Evolutionary conservation across 2,888 invertebrate genomes (phyloP), one percentile per base, ranked within the genome.

Genomic region (Trachelus iudaicus): DNA sequence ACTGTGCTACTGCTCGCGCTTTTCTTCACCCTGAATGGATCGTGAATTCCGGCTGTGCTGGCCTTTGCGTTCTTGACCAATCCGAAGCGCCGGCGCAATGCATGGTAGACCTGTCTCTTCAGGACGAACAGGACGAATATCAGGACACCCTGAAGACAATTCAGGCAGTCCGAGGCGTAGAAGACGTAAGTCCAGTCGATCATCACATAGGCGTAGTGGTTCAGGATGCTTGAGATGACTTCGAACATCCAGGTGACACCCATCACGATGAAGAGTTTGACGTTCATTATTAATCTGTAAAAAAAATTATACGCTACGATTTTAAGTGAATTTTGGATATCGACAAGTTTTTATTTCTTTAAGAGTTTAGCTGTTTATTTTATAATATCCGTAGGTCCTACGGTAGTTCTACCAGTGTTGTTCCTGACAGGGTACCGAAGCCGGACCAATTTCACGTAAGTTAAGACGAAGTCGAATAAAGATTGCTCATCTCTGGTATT

Each of bases 191-290:
- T 73, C 89, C 90, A 91, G 12, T 82, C 37, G 91, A 92, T 91
- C 78, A 89, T 89, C 56, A 56, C 6, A 56, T 56, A 56, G 56
- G 56, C 56, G 79, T 94, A 93, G 85, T 93, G 90, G 69, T 92
- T 89, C 73, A 93, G 91, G 35, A 94, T 82, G 1, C 94, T 94
- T 6, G 95, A 94, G 15, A 94, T 87, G 9, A 95, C 91, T 90
- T 96, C 96, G 73, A 95, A 92, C 3, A 94, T 91, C 95, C 96
- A 96, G 0, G 95, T 94, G 0, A 96, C 94, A 0, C 96, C 96
- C 96, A 96, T 96, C 73, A 96, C 95, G 80, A 96, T 92, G 92
- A 96, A 96, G 1, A 96, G 91, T 88, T 96, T 96, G 0, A 95
- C 92, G 79, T 95, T 95, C 92, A 96, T 93, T 40, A 94, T 91